Conservation (phyloP, 2,797 vertebrate genomes). For the Momotus momota region DNA sequence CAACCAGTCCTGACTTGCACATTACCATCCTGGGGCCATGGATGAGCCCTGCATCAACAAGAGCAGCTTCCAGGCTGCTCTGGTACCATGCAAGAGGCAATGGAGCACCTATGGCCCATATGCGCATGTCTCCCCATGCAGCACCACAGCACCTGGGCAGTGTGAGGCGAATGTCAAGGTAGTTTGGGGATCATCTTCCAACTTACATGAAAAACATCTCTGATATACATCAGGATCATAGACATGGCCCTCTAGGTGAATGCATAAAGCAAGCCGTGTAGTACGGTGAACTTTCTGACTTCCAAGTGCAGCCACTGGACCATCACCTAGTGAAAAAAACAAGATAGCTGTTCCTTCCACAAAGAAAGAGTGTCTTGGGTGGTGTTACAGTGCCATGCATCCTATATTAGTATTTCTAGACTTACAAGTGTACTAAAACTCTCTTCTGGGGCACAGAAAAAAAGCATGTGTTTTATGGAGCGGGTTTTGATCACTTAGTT, state of each 20-base stretch:
- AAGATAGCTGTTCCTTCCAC: not conserved
- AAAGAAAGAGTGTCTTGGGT: not conserved
- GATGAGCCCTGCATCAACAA: not conserved
- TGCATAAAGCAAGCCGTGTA: not conserved
- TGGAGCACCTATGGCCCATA: not conserved
- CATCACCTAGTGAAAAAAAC: not conserved
- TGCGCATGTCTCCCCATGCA: not conserved
- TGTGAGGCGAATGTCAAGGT: not conserved
- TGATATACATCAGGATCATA: not conserved
- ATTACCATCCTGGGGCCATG: not conserved
- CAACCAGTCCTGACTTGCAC: not conserved
- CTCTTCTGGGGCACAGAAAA: not conserved
- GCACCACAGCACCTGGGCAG: not conserved
- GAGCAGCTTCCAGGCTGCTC: not conserved
- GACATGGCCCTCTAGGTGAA: not conserved
- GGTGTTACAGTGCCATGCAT: not conserved
- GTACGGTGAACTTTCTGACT: not conserved
- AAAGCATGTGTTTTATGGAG: not conserved
- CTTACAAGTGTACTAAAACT: not conserved
- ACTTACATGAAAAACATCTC: not conserved
- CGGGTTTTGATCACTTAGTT: not conserved
- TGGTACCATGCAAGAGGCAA: not conserved
- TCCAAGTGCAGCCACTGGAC: fast-evolving
- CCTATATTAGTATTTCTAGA: not conserved
- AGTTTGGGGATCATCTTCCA: not conserved